Evolutionary conservation across 1,140 invertebrate species (phyloP).

Genomic region (Akabosia matsudoensis): DNA sequence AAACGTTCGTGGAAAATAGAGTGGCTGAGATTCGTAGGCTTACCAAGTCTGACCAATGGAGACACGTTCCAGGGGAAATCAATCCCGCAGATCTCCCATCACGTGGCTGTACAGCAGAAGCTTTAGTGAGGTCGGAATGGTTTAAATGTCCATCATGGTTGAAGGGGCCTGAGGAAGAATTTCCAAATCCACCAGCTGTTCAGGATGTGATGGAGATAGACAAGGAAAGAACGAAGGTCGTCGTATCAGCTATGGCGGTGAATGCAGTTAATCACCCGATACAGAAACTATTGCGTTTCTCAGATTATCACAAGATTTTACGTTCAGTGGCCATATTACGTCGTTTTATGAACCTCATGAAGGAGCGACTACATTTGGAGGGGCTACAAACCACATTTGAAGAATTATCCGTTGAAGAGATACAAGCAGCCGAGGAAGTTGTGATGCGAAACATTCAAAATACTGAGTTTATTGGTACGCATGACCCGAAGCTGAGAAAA

Average conservation of each 20-base stretch:
- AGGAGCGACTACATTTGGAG: neutral
- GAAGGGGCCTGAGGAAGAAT: too few relatives aligned
- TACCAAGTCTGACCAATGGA: conserved; percentile 48
- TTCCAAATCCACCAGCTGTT: too few relatives aligned
- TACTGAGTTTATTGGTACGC: neutral
- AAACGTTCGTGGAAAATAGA: conserved; percentile 52
- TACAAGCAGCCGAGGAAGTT: neutral
- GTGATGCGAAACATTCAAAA: neutral
- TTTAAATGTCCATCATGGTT: too few relatives aligned
- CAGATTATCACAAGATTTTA: neutral
- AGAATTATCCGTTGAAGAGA: neutral
- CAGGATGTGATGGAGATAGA: neutral
- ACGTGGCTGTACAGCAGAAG: too few relatives aligned
- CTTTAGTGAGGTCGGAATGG: too few relatives aligned
- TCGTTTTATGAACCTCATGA: neutral
- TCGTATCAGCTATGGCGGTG: neutral
- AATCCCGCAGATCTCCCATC: conserved; percentile 54
- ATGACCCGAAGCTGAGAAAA: neutral
- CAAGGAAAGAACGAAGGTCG: neutral
- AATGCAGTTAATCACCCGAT: neutral
- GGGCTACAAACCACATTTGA: too few relatives aligned
- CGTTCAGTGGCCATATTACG: neutral
- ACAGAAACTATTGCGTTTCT: neutral
- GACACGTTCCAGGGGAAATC: conserved; percentile 49
- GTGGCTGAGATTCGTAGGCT: conserved; percentile 50